Evolutionary conservation across 2,797 vertebrate genomes (phyloP).

Genomic region (Spea hammondii): DNA sequence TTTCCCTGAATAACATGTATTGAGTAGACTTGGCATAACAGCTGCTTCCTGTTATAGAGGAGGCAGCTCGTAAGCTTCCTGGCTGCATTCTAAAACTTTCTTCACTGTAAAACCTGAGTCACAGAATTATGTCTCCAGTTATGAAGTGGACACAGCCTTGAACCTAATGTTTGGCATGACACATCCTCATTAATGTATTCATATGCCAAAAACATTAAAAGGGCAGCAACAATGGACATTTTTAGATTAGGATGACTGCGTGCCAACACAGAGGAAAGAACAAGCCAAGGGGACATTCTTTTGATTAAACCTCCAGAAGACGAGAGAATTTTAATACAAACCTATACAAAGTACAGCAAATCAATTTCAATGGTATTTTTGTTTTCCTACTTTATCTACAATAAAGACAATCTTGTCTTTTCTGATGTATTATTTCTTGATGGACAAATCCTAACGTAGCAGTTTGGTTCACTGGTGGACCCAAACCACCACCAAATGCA

Average conservation of each 20-base stretch:
- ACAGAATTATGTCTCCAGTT: neutral
- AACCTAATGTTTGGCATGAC: neutral
- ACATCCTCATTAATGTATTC: neutral
- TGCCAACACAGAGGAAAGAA: neutral
- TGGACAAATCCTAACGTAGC: too few species aligned
- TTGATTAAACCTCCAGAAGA: too few species aligned
- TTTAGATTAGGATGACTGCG: neutral
- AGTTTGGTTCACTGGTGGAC: too few species aligned
- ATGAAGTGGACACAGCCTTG: conserved; percentile 1
- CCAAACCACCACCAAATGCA: too few species aligned
- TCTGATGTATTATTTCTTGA: too few species aligned
- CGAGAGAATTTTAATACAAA: too few species aligned
- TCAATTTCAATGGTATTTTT: too few species aligned
- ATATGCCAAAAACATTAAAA: neutral
- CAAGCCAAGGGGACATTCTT: too few species aligned
- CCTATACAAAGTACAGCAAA: too few species aligned
- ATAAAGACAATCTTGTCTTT: too few species aligned
- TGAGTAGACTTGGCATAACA: neutral
- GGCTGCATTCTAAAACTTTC: conserved; percentile 8
- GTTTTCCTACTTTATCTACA: too few species aligned
- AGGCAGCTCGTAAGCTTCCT: conserved; percentile 12
- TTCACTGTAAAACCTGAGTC: conserved; percentile 24
- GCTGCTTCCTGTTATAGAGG: conserved; percentile 23
- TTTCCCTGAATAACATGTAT: neutral
- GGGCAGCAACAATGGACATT: neutral